These are phyloP conservation scores for Diadophis punctatus DNA, from an alignment of 2,113 vertebrate species.

Conservation along the genomic window DNA sequence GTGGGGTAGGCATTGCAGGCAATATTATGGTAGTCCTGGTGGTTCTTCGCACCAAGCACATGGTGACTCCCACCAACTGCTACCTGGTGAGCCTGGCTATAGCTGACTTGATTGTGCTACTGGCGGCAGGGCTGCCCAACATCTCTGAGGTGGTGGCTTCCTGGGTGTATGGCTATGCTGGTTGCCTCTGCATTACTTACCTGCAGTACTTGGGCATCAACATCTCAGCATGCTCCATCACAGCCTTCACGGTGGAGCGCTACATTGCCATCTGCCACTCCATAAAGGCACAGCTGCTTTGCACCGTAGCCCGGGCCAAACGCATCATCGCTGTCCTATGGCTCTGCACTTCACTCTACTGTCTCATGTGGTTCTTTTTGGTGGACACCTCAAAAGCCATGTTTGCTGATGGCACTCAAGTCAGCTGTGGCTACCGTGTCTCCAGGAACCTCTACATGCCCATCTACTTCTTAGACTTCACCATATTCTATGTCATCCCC, in stretches of 20 bases:
- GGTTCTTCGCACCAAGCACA: conserved; percentile 78
- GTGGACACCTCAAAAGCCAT: conserved; percentile 76
- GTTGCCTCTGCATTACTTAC: conserved; percentile 84
- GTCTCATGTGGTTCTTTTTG: conserved; percentile 86
- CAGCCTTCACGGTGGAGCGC: conserved; percentile 79
- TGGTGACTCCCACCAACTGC: conserved; percentile 86
- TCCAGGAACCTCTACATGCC: conserved; percentile 82
- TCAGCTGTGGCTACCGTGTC: conserved; percentile 77
- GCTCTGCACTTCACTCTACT: conserved; percentile 79
- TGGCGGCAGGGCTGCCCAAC: conserved; percentile 79
- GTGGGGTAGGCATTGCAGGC: conserved; percentile 77
- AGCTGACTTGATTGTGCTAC: conserved; percentile 79
- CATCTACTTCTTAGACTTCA: conserved; percentile 84
- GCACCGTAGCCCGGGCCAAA: conserved; percentile 79
- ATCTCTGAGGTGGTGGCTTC: conserved; percentile 75
- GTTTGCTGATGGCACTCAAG: conserved; percentile 73
- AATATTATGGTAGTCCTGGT: conserved; percentile 83
- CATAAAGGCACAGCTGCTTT: conserved; percentile 79
- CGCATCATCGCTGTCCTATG: conserved; percentile 79
- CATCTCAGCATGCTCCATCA: conserved; percentile 80
- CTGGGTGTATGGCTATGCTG: conserved; percentile 80
- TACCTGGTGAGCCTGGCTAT: conserved; percentile 83
- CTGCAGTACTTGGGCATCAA: conserved; percentile 87
- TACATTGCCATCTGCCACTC: conserved; percentile 84
- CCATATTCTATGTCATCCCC: conserved; percentile 75